phyloP scores from a whole-genome alignment of 2,888 invertebrate species.

The Nemurella pictetii region DNA sequence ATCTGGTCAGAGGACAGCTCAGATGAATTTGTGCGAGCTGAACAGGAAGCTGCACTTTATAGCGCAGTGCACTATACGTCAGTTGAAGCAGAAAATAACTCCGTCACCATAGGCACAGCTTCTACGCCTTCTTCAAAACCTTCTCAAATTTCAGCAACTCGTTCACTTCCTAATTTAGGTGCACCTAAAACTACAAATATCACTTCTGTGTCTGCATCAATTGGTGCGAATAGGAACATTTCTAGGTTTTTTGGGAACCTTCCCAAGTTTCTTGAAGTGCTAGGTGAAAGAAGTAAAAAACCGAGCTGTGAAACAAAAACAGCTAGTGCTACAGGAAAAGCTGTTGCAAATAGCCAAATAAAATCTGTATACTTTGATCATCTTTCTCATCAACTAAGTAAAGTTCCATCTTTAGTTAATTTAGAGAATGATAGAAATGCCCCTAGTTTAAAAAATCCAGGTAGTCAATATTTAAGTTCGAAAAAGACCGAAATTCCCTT shows the following conservation, averaged over 20 bases:
- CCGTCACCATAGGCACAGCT: not conserved
- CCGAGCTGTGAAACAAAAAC: not conserved
- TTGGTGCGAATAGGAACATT: not conserved
- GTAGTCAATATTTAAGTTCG: not conserved
- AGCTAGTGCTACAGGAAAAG: not conserved
- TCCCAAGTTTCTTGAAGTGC: not conserved
- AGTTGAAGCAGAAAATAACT: not conserved
- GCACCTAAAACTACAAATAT: no score
- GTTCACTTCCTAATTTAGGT: no score
- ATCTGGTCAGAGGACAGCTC: not conserved
- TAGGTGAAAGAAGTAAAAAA: not conserved
- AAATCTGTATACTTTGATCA: not conserved
- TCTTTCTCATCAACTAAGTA: not conserved
- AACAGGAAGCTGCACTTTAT: not conserved
- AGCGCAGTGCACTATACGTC: not conserved
- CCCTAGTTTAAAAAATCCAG: not conserved
- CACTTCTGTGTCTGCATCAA: no score
- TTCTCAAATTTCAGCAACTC: no score
- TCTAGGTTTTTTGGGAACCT: not conserved
- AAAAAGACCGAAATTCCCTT: not conserved
- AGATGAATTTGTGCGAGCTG: not conserved
- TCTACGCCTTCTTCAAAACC: not conserved
- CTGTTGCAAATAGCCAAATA: not conserved
- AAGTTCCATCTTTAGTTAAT: not conserved
- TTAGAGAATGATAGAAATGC: not conserved